Evolutionary conservation across 1,140 invertebrate species (phyloP), one percentile per base, ranked within the genome.

Genomic region (Sinella curviseta): DNA sequence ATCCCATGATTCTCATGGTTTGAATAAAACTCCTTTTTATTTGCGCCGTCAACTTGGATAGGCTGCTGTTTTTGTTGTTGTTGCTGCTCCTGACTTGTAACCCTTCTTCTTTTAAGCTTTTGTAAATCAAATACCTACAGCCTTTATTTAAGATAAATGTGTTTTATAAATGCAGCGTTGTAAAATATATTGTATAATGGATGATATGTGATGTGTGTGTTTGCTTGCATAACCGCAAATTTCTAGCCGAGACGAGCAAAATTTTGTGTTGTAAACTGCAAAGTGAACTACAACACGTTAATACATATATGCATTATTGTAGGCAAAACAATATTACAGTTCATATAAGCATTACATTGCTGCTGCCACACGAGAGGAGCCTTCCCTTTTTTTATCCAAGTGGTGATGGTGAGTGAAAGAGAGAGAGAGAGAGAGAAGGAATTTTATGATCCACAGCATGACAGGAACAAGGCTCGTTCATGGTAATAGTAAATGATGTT

Each of bases 361-460:
- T n/a, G n/a, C n/a, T n/a, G n/a, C n/a, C n/a, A n/a, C n/a, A n/a
- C n/a, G n/a, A 48, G 39, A 48, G 39, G 39, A 48, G 39, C 39
- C 57, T 65, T 26, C 57, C 57, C 57, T 65, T 16, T 16, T 65
- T 65, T 65, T 65, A 65, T 65, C 16, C 8, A 65, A 65, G 24
- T 26, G 20, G 39, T 48, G 39, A 20, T 48, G 39, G 39, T 48
- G 39, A 48, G 39, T 48, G 39, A 48, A 65, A 65, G 57, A 65
- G 57, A 65, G 57, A 4, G n/a, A 48, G 39, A 48, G 39, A 8
- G 20, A 20, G 20, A 48, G 39, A 48, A 20, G 24, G 57, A 8
- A 4, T 70, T 70, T 70, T 33, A 70, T 70, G 65, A 70, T 70
- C 30, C 65, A 33, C 31, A n/a, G 30, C 65, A 31, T 33, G 65